Evolutionary conservation across 2,888 invertebrate genomes (phyloP), one percentile per base, ranked within the genome.

Genomic region (Pasiphila rectangulata): DNA sequence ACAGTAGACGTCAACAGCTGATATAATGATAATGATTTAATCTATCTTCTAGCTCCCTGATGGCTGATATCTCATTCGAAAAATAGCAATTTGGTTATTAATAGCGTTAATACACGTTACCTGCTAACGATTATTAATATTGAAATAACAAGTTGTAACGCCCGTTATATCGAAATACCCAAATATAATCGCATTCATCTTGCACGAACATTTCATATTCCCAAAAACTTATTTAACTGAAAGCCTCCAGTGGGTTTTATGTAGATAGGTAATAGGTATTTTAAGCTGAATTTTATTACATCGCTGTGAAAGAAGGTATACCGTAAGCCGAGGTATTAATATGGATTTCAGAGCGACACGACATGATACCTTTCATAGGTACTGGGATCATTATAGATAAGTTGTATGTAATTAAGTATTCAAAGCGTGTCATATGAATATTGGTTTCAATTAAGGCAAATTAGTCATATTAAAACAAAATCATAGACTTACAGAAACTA

Each of bases 221-320:
- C 56, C 55, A 64, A 67, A 62, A 63, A 69, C 63, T 69, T 61
- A 60, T 67, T 69, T 66, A 63, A 63, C 59, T 46, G 56, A 69
- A 69, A 67, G 63, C 63, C 56, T 54, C 63, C 66, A 67, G 61
- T 62, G 59, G 42, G 59, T 59, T 57, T 62, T 61, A 66, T 56
- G 58, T 54, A 68, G 70, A 69, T 71, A 63, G 72, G 72, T 73
- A 74, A 69, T 70, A 64, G 70, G 72, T 74, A 74, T 78, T 79
- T 80, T 88, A 88, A 88, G 87, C 87, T 86, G 87, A 85, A 83
- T 87, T 88, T 88, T 87, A 88, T 88, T 87, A 86, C 86, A 72
- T 79, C 72, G 74, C 72, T 67, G 64, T 83, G 81, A 87, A 85
- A 81, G 84, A 83, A 79, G 82, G 83, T 83, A 83, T 69, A 80